Percentiles rank a stretch among this genome's conserved stretches.
Conservation (phyloP, 1,140 invertebrate genomes). For the Meteorus sp. region DNA sequence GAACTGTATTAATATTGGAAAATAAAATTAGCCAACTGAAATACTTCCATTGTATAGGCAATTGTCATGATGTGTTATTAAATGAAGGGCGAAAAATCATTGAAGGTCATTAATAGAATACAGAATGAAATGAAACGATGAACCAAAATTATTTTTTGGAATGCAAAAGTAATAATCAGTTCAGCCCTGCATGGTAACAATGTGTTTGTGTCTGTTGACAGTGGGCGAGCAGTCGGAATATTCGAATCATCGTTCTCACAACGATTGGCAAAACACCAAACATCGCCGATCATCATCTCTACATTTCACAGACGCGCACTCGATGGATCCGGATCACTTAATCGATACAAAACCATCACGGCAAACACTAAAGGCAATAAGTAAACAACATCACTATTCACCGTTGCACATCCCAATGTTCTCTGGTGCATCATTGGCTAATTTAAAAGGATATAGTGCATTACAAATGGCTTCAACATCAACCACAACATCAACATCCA, state of each 20-base stretch:
- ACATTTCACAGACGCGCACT: slow-evolving; percentile 28
- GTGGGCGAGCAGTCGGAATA: slow-evolving; percentile 40
- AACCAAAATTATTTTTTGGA: no score
- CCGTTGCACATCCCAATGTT: slow-evolving; percentile 54
- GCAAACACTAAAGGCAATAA: slow-evolving; percentile 52
- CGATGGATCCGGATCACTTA: slow-evolving; percentile 34
- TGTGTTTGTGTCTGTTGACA: slow-evolving; percentile 55
- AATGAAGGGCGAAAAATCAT: no score
- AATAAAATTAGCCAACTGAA: slow-evolving; percentile 10
- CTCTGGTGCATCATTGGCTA: slow-evolving; percentile 38
- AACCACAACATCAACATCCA: slow-evolving; percentile 23
- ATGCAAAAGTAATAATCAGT: slow-evolving; percentile 46
- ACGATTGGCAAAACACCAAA: slow-evolving; percentile 21
- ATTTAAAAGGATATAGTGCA: no score
- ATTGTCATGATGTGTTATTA: no score
- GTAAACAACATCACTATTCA: slow-evolving; percentile 54
- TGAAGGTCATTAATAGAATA: no score
- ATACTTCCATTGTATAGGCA: neutral
- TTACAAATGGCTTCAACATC: slow-evolving; percentile 8
- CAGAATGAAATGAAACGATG: no score
- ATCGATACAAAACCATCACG: slow-evolving; percentile 45
- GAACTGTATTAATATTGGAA: slow-evolving; percentile 45
- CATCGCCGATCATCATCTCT: slow-evolving; percentile 33
- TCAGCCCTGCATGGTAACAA: slow-evolving; percentile 53
- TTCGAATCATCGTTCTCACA: slow-evolving; percentile 36